These are phyloP conservation scores for Rattus rattus DNA, from an alignment of 2,113 vertebrate genomes.

Conservation along the genomic window DNA sequence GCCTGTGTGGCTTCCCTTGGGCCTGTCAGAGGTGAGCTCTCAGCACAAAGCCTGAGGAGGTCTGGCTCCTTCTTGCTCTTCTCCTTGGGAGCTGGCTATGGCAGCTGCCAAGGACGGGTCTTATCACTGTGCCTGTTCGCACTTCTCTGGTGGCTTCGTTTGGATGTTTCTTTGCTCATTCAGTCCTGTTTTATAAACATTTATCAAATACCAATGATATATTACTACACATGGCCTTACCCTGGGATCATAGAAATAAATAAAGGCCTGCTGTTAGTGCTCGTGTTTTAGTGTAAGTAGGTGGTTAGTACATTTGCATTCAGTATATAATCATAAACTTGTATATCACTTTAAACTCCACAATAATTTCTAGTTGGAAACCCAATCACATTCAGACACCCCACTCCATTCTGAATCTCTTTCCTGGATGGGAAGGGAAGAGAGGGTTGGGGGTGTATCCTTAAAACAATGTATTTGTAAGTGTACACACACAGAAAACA, in stretches of 20 bases:
- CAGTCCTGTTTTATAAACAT: not conserved
- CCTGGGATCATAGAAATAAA: not conserved
- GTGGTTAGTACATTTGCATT: not conserved
- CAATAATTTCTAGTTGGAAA: not conserved
- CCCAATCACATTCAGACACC: not conserved
- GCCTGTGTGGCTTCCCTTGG: not conserved
- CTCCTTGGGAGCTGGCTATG: not conserved
- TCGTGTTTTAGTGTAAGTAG: not conserved
- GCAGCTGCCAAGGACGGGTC: not conserved
- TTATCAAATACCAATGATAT: not conserved
- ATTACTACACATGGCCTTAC: not conserved
- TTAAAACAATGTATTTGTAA: not conserved
- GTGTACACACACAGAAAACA: not conserved
- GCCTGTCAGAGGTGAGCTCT: not conserved
- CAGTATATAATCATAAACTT: not conserved
- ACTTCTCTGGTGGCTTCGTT: not conserved
- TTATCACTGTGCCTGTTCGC: not conserved
- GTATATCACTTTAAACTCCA: not conserved
- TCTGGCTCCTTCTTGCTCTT: not conserved
- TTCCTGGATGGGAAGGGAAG: not conserved
- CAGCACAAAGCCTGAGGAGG: not conserved
- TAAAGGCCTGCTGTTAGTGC: not conserved
- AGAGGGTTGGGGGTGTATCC: not conserved
- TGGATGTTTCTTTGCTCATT: not conserved
- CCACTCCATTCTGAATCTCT: not conserved